These are phyloP conservation scores for Perognathus longimembris DNA, from an alignment of 2,113 vertebrate genomes.

Conservation along the genomic window DNA sequence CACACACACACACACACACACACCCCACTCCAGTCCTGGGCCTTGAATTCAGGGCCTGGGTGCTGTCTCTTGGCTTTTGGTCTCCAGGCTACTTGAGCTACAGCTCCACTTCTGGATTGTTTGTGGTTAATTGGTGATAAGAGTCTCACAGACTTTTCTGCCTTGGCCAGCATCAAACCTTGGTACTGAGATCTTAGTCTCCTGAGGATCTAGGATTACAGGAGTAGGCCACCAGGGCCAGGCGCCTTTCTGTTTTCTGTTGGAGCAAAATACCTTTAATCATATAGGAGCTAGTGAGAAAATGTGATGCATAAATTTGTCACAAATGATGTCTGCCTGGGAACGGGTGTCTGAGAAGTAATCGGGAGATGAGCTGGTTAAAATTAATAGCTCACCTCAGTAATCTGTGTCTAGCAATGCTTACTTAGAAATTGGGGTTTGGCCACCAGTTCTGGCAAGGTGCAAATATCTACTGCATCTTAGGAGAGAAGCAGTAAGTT, in stretches of 20 bases:
- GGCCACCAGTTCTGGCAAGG: background rate
- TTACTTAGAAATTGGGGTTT: accelerated
- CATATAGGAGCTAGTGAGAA: background rate
- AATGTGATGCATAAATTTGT: background rate
- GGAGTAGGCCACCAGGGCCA: background rate
- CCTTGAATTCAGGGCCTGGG: no score
- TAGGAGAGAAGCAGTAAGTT: background rate
- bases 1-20: no score
- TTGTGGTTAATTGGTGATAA: no score
- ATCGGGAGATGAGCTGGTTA: background rate
- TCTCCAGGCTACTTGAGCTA: no score
- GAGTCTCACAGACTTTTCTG: no score
- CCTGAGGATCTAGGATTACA: background rate
- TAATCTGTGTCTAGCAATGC: background rate
- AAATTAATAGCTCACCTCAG: background rate
- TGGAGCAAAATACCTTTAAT: background rate
- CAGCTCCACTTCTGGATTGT: no score
- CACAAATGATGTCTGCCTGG: background rate
- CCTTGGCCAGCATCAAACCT: no score
- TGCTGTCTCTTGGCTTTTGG: no score
- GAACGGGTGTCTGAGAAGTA: background rate
- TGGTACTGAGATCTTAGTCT: no score
- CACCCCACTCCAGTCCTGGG: no score
- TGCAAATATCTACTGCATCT: background rate
- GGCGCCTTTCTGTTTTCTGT: background rate